Evolutionary conservation across 1,140 invertebrate species (phyloP), one percentile per base, ranked within the genome.

Genomic region (Dendroctonus ponderosae): DNA sequence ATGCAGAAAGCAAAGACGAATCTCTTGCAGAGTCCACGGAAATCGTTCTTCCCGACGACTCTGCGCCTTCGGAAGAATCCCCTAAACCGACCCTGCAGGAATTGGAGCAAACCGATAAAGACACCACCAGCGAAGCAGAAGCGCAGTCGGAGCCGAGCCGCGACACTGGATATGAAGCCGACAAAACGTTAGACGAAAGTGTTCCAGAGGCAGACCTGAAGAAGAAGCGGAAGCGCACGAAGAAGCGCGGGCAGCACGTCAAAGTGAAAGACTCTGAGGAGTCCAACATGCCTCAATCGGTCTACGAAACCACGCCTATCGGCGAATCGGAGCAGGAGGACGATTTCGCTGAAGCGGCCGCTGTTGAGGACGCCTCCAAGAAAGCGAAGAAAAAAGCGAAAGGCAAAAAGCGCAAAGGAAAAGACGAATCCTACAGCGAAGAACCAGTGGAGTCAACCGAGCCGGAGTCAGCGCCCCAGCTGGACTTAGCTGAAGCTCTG

Each of bases 21-120:
- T 84, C 83, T 63, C 77, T 88, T 48, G 82, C 79, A n/a, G 85
- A 87, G 70, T 86, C 86, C 5, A 83, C 84, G 40, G 83, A 87
- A 54, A 83, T 88, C 68, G 77, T 81, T 65, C 68, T 85, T 39
- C 79, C 80, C 73, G 77, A 79, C 14, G 80, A 82, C 63, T 78
- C 77, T 5, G 79, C 75, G 69, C 75, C 76, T 42, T 75, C 74
- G 11, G 80, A 81, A 60, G 82, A 85, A 62, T 77, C 79, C 53
- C 82, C 82, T 3, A 82, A 84, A 73, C 80, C 82, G 7, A 85
- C 84, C 14, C 66, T 76, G 8, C 80, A 83, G 67, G 72, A 78
- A 9, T 80, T 82, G 14, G 79, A 83, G 69, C 26, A 26, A 26
- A 11, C 50, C 9, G 50, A 52, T 15, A 26, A 6, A 37, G 5